Evolutionary conservation across 2,888 invertebrate genomes (phyloP), one percentile per base, ranked within the genome.

Genomic region (Celastrina argiolus): DNA sequence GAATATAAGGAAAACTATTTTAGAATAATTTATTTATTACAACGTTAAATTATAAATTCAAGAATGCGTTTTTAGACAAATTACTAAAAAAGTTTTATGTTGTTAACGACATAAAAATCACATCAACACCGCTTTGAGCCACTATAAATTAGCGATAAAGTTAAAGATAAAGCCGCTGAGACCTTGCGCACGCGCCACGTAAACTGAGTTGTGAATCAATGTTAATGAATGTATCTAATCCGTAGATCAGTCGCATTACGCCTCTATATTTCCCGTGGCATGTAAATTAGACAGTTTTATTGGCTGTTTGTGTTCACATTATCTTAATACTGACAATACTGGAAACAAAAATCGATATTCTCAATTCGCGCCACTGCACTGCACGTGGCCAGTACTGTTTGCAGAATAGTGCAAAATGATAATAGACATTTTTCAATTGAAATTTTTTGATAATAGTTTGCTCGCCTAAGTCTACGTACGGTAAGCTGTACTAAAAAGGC

Each of bases 301-400:
- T 61, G 58, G 41, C 56, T 65, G 65, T 65, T 65, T 58, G 41
- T 65, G 58, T 58, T 65, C 58, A 59, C 45, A 66, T 68, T 66
- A 56, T 68, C 66, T 14, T 65, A 42, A 61, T 69, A 67, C 59
- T 66, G 70, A 68, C 74, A 73, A 67, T 69, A 68, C 68, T 67
- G 67, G 61, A 67, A 68, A 75, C 79, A 78, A 78, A 79, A 79
- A 78, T 79, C 74, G 74, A 72, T 72, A 76, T 75, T 75, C 70
- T 73, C 71, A 72, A 72, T 69, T 34, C 61, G 61, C 66, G 69
- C 70, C 65, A 67, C 66, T 64, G 69, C 66, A 66, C 41, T 68
- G 70, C 74, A 72, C 74, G 74, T 74, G 74, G 70, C 39, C 16
- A 45, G 74, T 74, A 76, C 69, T 18, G 74, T 67, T 31, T 61